Conservation (phyloP, 2,888 invertebrate genomes). For the Conchocele bisecta region DNA sequence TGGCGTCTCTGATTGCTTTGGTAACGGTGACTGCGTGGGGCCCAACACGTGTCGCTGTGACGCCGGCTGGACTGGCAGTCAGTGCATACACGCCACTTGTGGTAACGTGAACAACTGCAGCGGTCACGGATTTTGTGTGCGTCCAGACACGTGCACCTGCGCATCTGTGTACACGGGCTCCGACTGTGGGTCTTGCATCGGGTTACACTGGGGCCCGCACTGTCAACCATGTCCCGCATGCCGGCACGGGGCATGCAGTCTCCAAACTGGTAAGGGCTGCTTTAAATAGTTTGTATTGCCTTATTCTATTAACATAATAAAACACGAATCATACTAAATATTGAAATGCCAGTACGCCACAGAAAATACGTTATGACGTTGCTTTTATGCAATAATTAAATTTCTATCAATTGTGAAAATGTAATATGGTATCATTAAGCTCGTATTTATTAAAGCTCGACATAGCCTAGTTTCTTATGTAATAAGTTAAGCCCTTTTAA, state of each 20-base stretch:
- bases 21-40: slow-evolving; percentile 56
- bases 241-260: slow-evolving; percentile 49
- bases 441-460: too few species aligned
- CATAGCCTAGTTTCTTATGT: too few species aligned
- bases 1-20: slow-evolving; percentile 51
- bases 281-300: not conserved
- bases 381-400: too few species aligned
- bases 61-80: slow-evolving; percentile 50
- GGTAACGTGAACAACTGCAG: slow-evolving; percentile 27
- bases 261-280: slow-evolving; percentile 36
- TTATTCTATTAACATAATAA: too few species aligned
- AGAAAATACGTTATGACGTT: too few species aligned
- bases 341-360: too few species aligned
- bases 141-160: slow-evolving; percentile 38
- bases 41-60: slow-evolving; percentile 59
- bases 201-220: slow-evolving; percentile 29
- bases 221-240: slow-evolving; percentile 54
- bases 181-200: slow-evolving; percentile 27
- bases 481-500: too few species aligned
- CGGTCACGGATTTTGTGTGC: slow-evolving; percentile 32
- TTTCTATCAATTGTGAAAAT: too few species aligned
- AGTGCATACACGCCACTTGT: slow-evolving; percentile 55
- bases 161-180: slow-evolving; percentile 14
- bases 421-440: too few species aligned
- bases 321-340: too few species aligned